Evolutionary conservation across 2,113 vertebrate genomes (phyloP), one percentile per base, ranked within the genome.

Genomic region (Anthoscopus minutus): DNA sequence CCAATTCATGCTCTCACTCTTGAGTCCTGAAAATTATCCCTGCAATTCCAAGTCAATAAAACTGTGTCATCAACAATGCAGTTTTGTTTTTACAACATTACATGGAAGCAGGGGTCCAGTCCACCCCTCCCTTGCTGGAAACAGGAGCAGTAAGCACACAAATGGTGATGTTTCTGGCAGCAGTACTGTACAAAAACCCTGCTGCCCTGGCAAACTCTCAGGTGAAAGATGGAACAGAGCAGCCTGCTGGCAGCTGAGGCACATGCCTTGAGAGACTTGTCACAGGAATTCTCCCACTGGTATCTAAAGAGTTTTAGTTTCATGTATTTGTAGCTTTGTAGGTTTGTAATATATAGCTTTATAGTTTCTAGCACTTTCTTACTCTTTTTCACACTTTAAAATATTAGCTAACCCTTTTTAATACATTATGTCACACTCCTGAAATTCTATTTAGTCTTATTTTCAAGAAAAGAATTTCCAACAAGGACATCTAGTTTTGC

Each of bases 231-330:
- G 7, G 37, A n/a, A 33, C 51, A 12, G 33, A 81, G 38, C 42
- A 70, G 42, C 14, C 73, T 54, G 73, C 25, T 62, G 58, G n/a
- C n/a, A 72, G 12, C 42, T 35, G 31, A 9, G 22, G 24, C 28
- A 31, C 0, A 2, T 4, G 56, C 23, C 58, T 25, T 4, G 38
- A 54, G 40, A 86, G 30, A 77, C 6, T 50, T 56, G 48, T 38
- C 12, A 7, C 0, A 0, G 47, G 22, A 81, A 74, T 2, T 16
- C 60, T 70, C 6, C 1, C 2, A 22, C 9, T 31, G 37, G 18
- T 22, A 66, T 14, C 17, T 44, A 4, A 35, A 50, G 11, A 35
- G 8, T 4, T 76, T 10, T 27, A 44, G 17, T 45, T 77, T 22
- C 53, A 50, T 5, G 2, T 37, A 67, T 50, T 31, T 67, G 31